These are phyloP conservation scores for Conger conger DNA, from an alignment of 2,113 vertebrate species.

Conservation along the genomic window DNA sequence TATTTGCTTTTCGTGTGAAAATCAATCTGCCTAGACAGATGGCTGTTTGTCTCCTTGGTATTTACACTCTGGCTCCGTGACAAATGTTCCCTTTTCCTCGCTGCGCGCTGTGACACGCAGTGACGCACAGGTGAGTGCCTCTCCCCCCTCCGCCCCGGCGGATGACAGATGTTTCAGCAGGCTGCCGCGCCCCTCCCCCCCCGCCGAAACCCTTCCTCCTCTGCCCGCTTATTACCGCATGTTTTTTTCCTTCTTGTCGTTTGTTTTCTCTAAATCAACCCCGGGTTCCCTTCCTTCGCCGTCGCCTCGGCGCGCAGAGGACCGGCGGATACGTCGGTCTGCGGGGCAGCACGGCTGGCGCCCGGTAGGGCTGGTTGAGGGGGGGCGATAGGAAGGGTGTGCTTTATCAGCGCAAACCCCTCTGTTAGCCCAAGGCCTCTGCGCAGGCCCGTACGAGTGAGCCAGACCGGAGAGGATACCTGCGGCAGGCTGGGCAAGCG, in stretches of 20 bases:
- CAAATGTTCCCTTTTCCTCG: conserved; percentile 56
- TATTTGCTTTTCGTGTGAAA: conserved; percentile 69
- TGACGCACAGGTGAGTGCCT: conserved; percentile 58
- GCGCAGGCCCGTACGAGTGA: not conserved
- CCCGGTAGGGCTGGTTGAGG: not conserved
- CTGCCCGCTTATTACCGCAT: not conserved
- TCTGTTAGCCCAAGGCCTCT: not conserved
- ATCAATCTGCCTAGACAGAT: conserved; percentile 66
- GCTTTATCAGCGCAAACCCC: not conserved
- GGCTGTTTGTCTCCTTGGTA: conserved; percentile 62
- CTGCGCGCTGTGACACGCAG: conserved; percentile 22
- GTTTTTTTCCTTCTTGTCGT: not conserved
- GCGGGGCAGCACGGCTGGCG: not conserved
- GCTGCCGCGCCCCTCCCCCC: not conserved
- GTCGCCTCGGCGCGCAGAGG: not conserved
- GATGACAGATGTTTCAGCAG: conserved; percentile 33
- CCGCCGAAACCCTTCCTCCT: not conserved
- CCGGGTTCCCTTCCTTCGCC: not conserved
- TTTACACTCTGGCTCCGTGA: conserved; percentile 59
- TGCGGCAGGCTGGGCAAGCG: not conserved
- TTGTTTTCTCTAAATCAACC: not conserved
- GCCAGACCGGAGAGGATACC: not conserved
- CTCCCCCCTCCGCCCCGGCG: conserved; percentile 26
- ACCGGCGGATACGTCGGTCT: not conserved
- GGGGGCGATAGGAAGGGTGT: not conserved